Evolutionary conservation across 2,888 invertebrate genomes (phyloP), one percentile per base, ranked within the genome.

Genomic region (Tetragnatha montana): DNA sequence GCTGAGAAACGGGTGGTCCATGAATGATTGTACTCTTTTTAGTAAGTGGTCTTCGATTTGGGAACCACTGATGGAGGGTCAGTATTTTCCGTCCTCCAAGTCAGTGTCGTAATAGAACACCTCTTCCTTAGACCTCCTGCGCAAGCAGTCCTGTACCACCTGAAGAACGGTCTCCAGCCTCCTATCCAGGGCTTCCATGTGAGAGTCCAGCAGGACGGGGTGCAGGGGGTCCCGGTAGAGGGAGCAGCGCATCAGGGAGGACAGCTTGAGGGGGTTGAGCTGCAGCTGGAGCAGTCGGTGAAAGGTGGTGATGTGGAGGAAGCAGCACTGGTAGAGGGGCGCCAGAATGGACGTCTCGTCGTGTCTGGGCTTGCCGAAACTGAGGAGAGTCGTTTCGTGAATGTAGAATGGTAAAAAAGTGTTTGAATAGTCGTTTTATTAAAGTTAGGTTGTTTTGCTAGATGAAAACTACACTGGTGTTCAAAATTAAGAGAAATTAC

Each of bases 271-370:
- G 75, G 94, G 93, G 68, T 93, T 93, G 75, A 92, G 91, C 92
- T 94, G 93, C 70, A 94, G 93, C n/a, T 93, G 92, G 87, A 98
- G 94, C 91, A 99, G 94, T 8, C 95, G 96, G 86, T 95, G 94
- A 51, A 99, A 95, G 0, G 99, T 99, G 35, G 96, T 96, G 93
- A 97, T 96, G 80, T 99, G 95, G 85, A 99, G 95, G 92, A 97
- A 94, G 94, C 99, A 99, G 94, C 99, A 99, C 94, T 99, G 99
- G 92, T 97, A 95, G 80, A 99, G 94, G 0, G 99, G 99, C 14
- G 99, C 98, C 91, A 99, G 95, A 92, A 99, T 99, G 92, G 98
- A 97, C 91, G 97, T 94, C 94, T 99, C 99, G 93, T 99, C 99
- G 93, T 98, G 96, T 93, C 95, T 96, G 0, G 98, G 96, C 93